Conservation (phyloP, 2,888 invertebrate species). For the Argyra leucocephala region DNA sequence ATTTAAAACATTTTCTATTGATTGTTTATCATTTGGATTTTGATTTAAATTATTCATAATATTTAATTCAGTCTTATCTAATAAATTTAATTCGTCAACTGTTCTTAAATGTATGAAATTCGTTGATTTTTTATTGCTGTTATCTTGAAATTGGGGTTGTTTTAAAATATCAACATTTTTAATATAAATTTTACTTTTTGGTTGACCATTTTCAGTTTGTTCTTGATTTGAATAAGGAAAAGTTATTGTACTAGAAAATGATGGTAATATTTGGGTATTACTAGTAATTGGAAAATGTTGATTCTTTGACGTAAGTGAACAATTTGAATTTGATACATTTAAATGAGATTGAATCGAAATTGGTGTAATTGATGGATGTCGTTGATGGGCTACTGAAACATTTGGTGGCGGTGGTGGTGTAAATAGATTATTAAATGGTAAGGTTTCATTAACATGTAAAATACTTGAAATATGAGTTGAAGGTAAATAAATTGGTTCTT, state of each 20-base stretch:
- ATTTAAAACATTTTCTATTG: slow-evolving; percentile 16
- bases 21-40: slow-evolving; percentile 18
- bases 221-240: slow-evolving; percentile 19
- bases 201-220: slow-evolving; percentile 17
- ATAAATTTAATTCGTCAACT: slow-evolving; percentile 41
- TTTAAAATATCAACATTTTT: slow-evolving; percentile 38
- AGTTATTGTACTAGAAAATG: slow-evolving; percentile 21
- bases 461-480: slow-evolving; percentile 24
- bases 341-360: slow-evolving; percentile 21
- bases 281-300: slow-evolving; percentile 8
- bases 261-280: slow-evolving; percentile 17
- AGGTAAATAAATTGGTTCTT: slow-evolving; percentile 36
- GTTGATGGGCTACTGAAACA: slow-evolving; percentile 25
- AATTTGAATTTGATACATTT: slow-evolving; percentile 11
- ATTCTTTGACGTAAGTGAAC: slow-evolving; percentile 14
- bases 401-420: slow-evolving; percentile 10
- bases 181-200: slow-evolving; percentile 37
- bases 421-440: slow-evolving; percentile 16
- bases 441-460: slow-evolving; percentile 23
- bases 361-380: slow-evolving; percentile 23
- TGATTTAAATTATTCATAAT: slow-evolving; percentile 36
- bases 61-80: slow-evolving; percentile 41
- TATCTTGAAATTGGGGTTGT: slow-evolving; percentile 32
- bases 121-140: slow-evolving; percentile 30
- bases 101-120: slow-evolving; percentile 37